Base-by-base conservation (phyloP, 2,797 vertebrate species). In the Rhadinocentrus ornatus region DNA sequence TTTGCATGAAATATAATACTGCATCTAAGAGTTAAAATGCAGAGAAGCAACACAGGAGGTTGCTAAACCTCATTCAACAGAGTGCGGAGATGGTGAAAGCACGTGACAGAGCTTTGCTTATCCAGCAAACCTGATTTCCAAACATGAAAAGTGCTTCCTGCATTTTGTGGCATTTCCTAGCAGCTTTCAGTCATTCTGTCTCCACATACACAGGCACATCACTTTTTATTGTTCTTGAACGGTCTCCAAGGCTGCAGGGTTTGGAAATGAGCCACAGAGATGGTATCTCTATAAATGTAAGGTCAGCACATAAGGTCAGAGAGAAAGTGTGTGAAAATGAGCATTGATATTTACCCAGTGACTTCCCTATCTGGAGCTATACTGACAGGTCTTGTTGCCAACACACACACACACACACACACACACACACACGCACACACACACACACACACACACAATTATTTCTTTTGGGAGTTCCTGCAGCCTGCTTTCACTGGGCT, bases 141-240 rank as follows among this genome's bases (percentile, higher is more conserved):
- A 76, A 83, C 71, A 80, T 82, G 52, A 34, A 75, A 87, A 85
- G 79, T 73, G 85, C 87, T 90, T 91, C 87, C 91, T 89, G 88
- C 70, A 81, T 77, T 73, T 84, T 79, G 67, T 83, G 82, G 74
- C 75, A 62, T 82, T 91, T 90, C 81, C 88, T 73, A 55, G 87
- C 77, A 86, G 84, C 35, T 41, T 78, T 72, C 76, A 77, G 83
- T 81, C 81, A 69, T 37, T 41, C 75, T 68, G 81, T 84, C 84
- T 88, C 57, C 77, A 62, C 52, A 2, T 62, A 39, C 41, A n/a
- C 44, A 46, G 56, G 37, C 75, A 69, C 62, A 86, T 83, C 41
- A 57, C 81, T 84, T 78, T n/a, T 81, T 79, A 82, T 59, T 70
- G 67, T 73, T 66, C 66, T 69, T 81, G 84, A 79, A 69, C 15